Conservation (phyloP, 2,888 invertebrate genomes). For the Peribatodes rhomboidaria region DNA sequence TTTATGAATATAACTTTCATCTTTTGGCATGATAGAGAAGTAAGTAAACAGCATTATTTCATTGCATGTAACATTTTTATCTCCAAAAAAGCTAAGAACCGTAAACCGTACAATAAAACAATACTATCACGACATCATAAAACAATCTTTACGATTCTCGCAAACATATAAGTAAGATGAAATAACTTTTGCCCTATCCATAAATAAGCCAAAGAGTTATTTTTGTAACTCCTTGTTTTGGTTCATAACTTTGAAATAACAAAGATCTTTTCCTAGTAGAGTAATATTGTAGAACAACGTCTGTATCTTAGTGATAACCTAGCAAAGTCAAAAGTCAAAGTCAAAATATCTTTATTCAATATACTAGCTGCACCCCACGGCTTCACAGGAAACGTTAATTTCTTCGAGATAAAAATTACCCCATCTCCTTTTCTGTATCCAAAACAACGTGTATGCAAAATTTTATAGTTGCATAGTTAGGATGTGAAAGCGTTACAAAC, state of each 20-base stretch:
- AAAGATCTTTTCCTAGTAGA: constrained; percentile 6
- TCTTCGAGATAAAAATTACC: no score
- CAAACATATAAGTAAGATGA: constrained; percentile 66
- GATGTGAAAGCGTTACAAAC: no score
- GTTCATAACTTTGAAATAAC: constrained; percentile 43
- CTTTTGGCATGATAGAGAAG: not conserved
- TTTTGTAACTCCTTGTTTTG: constrained; percentile 40
- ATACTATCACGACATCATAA: constrained; percentile 66
- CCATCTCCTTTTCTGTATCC: no score
- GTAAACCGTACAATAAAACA: constrained; percentile 66
- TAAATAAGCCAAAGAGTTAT: constrained; percentile 46
- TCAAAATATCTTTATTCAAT: no score
- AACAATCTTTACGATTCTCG: constrained; percentile 67
- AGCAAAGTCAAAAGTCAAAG: no score
- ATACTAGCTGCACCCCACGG: no score
- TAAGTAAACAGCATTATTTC: constrained; percentile 2
- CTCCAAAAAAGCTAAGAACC: constrained; percentile 42
- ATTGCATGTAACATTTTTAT: constrained; percentile 21
- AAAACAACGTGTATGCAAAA: no score
- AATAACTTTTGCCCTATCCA: constrained; percentile 63
- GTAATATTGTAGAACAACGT: not conserved
- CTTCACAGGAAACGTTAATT: no score
- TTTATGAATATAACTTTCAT: not conserved
- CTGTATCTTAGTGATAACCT: no score
- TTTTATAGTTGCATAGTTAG: no score